These are phyloP conservation scores for Romanogobio albipinnatus DNA, from an alignment of 2,113 vertebrate species.

Conservation along the genomic window DNA sequence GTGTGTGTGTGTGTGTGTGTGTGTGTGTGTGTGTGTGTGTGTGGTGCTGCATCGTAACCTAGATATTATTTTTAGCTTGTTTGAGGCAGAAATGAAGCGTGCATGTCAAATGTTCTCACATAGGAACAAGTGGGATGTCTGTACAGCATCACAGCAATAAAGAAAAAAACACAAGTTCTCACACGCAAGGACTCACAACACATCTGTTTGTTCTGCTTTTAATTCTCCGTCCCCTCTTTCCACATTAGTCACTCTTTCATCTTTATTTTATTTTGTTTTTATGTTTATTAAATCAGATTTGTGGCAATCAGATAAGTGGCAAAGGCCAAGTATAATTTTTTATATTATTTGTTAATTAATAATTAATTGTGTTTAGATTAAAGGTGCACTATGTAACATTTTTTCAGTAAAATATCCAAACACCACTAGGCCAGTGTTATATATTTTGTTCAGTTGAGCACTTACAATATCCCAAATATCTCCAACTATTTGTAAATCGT, in stretches of 20 bases:
- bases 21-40: not conserved
- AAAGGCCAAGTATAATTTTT: not conserved
- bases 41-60: slow-evolving; percentile 67
- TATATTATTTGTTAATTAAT: too few relatives aligned
- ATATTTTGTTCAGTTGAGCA: too few relatives aligned
- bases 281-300: too few relatives aligned
- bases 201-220: not conserved
- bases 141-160: not conserved
- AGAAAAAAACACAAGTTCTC: not conserved
- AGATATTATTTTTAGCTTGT: slow-evolving; percentile 77
- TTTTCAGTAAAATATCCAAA: too few relatives aligned
- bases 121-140: slow-evolving; percentile 1
- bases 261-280: not conserved
- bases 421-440: too few relatives aligned
- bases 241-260: not conserved
- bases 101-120: not conserved
- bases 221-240: not conserved
- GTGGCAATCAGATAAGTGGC: not conserved
- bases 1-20: not conserved
- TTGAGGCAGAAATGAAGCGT: slow-evolving; percentile 1
- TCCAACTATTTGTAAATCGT: too few relatives aligned
- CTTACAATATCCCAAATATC: too few relatives aligned
- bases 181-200: not conserved
- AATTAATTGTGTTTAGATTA: too few relatives aligned
- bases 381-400: too few relatives aligned